Evolutionary conservation across 1,140 invertebrate species (phyloP).

Genomic region (Agraylea sexmaculata): DNA sequence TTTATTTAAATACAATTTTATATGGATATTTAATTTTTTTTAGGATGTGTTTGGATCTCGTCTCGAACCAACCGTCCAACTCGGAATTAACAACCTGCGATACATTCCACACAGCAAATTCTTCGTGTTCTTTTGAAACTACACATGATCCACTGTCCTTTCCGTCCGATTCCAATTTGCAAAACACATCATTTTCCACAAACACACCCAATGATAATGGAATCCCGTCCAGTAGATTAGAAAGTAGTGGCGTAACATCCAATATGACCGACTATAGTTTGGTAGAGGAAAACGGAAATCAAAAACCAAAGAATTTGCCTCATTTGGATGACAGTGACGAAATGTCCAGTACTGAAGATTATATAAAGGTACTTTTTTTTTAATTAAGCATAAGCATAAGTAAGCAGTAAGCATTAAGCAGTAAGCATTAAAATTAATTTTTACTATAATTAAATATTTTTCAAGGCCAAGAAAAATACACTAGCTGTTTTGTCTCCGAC

Average conservation of each 20-base stretch:
- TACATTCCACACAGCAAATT: conserved; percentile 62
- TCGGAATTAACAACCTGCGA: conserved; percentile 46
- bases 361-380: conserved; percentile 29
- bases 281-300: conserved; percentile 16
- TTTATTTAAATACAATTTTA: background rate
- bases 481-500: conserved; percentile 34
- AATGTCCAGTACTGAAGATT: conserved; percentile 38
- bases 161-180: conserved; percentile 16
- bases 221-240: conserved; percentile 25
- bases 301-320: conserved; percentile 12
- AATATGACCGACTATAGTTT: conserved; percentile 23
- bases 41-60: conserved; percentile 32
- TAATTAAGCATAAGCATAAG: too few species aligned
- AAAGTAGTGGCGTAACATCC: conserved; percentile 26
- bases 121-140: conserved; percentile 31
- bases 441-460: conserved; percentile 6
- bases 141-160: conserved; percentile 22
- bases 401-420: too few species aligned
- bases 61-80: conserved; percentile 8
- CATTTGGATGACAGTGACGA: conserved; percentile 34
- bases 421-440: conserved; percentile 1
- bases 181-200: conserved; percentile 23
- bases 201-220: conserved; percentile 18
- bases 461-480: conserved; percentile 25
- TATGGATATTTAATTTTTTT: conserved; percentile 15